Evolutionary conservation across 2,113 vertebrate genomes (phyloP), one percentile per base, ranked within the genome.

Genomic region (Cepphus grylle): DNA sequence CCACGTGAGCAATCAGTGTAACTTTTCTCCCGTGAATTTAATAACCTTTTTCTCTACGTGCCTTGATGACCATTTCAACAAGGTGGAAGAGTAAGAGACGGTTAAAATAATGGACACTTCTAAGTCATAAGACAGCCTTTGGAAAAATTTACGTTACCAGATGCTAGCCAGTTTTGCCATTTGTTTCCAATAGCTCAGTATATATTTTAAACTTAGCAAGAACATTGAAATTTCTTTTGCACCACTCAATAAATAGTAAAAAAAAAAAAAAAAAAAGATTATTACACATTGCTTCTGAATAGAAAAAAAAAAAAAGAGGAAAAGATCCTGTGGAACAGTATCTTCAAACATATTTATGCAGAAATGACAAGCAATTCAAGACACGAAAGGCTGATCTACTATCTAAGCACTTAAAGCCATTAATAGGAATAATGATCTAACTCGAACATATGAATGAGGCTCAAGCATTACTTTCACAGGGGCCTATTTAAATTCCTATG

Each of bases 361-460:
- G 95, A 97, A 97, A 97, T 96, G 95, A 98, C 93, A 97, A 96
- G 97, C 96, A 98, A 97, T 94, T 98, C 87, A 93, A 97, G 97
- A 80, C 84, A 86, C 3, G 0, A 94, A 97, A 94, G 81, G 87
- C 95, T 97, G 96, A 97, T 98, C 94, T 97, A 78, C 94, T 94
- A 96, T 91, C 96, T 96, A 95, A 97, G 97, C 97, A 98, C 97
- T 98, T 98, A 97, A 92, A 97, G 93, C 86, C 96, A 92, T 98
- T 98, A 98, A 98, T 97, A 98, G 97, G 90, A 98, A 98, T 96
- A 98, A 97, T 82, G 92, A 97, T 97, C 92, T 91, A 95, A 96
- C 89, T 95, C 4, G 30, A 98, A 98, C 79, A 96, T 69, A 95
- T 96, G 96, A 98, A 98, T 97, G 91, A 98, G 94, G 92, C 88